Evolutionary conservation across 2,113 vertebrate species (phyloP).

Genomic region (Stegostoma tigrinum): DNA sequence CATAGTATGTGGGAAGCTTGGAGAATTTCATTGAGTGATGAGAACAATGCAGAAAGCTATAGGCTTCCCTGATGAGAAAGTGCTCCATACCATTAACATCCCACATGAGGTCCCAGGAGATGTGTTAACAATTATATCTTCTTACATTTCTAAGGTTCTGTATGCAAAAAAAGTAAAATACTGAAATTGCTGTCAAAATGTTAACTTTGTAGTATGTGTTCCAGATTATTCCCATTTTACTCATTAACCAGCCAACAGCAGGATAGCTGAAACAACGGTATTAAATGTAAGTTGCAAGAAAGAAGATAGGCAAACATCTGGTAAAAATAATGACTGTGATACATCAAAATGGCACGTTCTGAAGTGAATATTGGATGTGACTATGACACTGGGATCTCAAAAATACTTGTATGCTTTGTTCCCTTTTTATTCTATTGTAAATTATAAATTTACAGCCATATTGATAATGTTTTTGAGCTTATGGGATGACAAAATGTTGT

Average conservation of each 20-base stretch:
- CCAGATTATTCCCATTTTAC: not conserved
- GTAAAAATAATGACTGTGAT: not conserved
- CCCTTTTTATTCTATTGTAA: not conserved
- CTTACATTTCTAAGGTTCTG: not conserved
- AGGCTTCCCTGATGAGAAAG: not conserved
- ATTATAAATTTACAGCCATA: not conserved
- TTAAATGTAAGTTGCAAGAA: not conserved
- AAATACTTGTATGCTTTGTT: not conserved
- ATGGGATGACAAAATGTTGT: not conserved
- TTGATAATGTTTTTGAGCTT: not conserved
- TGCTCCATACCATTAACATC: not conserved
- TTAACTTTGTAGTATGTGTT: not conserved
- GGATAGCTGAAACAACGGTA: not conserved
- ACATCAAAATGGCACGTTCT: not conserved
- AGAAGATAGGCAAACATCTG: not conserved
- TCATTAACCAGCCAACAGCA: conserved; percentile 4
- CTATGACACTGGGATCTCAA: not conserved
- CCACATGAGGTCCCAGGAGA: not conserved
- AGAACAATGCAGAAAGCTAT: not conserved
- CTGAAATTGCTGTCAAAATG: not conserved
- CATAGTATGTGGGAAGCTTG: not conserved
- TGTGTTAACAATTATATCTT: not conserved
- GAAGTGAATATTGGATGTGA: not conserved
- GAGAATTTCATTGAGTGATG: not conserved
- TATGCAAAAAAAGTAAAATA: not conserved